phyloP scores from a whole-genome alignment of 2,113 vertebrate species.

The Struthio camelus region DNA sequence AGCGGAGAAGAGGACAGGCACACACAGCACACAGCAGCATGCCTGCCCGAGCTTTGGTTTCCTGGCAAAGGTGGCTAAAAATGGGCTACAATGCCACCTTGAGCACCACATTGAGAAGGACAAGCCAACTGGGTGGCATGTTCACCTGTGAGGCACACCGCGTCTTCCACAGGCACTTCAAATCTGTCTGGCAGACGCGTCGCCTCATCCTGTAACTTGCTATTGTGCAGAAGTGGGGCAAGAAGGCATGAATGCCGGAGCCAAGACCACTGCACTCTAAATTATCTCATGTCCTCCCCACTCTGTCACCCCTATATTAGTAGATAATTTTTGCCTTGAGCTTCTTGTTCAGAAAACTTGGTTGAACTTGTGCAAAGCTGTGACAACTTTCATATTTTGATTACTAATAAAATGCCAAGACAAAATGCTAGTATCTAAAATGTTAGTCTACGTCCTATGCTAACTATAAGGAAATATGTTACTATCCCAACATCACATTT shows the following conservation, averaged over 20 bases:
- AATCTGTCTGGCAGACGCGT: background rate
- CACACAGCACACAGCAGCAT: rapidly evolving
- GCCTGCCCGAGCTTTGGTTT: background rate
- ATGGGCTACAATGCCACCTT: background rate
- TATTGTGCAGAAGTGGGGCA: background rate
- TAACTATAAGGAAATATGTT: background rate
- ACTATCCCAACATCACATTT: background rate
- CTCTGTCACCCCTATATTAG: background rate
- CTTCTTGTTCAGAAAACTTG: background rate
- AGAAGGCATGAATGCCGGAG: background rate
- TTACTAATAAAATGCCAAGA: background rate
- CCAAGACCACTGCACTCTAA: background rate
- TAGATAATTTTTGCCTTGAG: background rate
- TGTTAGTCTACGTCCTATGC: background rate
- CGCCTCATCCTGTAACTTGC: background rate
- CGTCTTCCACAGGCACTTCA: background rate
- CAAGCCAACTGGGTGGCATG: background rate
- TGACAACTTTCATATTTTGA: background rate
- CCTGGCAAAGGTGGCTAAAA: background rate
- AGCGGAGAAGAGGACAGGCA: background rate
- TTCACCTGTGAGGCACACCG: background rate
- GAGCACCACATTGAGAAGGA: background rate
- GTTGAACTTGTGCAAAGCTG: background rate
- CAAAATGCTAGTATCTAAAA: background rate
- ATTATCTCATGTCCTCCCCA: background rate